A percentile compares a stretch with the other conserved stretches of the same genome.
Evolutionary conservation across 2,113 vertebrate species (phyloP).

Genomic region (Haliaeetus leucogaster): DNA sequence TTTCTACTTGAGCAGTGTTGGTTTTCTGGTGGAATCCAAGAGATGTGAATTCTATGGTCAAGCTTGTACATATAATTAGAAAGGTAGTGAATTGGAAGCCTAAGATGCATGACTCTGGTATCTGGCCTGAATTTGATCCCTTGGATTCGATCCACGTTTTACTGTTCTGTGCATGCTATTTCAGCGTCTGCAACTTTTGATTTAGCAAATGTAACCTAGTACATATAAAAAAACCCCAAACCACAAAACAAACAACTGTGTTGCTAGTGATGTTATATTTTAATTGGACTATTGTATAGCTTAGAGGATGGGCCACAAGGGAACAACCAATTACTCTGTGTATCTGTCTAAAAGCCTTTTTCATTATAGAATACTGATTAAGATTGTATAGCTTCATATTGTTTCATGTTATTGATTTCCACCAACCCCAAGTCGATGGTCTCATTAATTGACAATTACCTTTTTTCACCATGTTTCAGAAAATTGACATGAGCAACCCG

Average conservation of each 20-base stretch:
- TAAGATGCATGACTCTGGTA: neutral
- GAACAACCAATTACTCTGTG: slow-evolving; percentile 70
- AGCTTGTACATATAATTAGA: neutral
- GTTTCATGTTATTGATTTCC: slow-evolving; percentile 73
- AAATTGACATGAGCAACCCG: slow-evolving; percentile 58
- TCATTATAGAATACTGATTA: slow-evolving; percentile 61
- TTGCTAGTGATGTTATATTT: slow-evolving; percentile 62
- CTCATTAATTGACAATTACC: slow-evolving; percentile 79
- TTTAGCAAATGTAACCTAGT: slow-evolving; percentile 57
- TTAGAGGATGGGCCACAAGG: slow-evolving; percentile 48
- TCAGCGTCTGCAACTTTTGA: slow-evolving; percentile 48
- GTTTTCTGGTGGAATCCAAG: neutral
- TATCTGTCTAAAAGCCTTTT: slow-evolving; percentile 65
- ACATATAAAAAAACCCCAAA: neutral
- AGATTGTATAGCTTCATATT: slow-evolving; percentile 62
- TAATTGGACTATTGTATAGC: slow-evolving; percentile 69
- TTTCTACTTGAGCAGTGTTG: neutral
- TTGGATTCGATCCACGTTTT: neutral
- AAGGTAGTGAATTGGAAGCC: neutral
- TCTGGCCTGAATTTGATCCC: neutral
- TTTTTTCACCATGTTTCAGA: slow-evolving; percentile 69
- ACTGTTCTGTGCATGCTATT: slow-evolving; percentile 12
- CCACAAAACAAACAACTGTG: slow-evolving; percentile 43
- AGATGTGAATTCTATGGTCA: neutral
- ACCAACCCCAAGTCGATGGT: slow-evolving; percentile 52